These are phyloP conservation scores for Eubasilissa regina DNA, from an alignment of 1,140 invertebrate species.

Conservation along the genomic window DNA sequence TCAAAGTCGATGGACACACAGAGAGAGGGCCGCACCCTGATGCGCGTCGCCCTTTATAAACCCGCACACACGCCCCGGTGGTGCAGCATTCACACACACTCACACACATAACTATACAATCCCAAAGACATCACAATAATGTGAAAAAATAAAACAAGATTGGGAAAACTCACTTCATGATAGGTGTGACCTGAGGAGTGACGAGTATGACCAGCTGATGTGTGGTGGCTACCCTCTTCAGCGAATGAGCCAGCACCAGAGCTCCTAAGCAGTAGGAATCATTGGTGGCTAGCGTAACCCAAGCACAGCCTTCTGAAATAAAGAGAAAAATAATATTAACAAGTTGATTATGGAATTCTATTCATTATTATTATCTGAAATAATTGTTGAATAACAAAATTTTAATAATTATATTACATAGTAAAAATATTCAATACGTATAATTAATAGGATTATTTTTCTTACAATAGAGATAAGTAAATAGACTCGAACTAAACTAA, in stretches of 20 bases:
- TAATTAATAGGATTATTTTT: too few species aligned
- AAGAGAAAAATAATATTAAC: not conserved
- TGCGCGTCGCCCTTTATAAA: too few species aligned
- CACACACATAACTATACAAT: too few species aligned
- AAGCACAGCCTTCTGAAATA: constrained; percentile 80
- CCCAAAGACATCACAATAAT: too few species aligned
- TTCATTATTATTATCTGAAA: too few species aligned
- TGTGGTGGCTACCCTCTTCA: constrained; percentile 82
- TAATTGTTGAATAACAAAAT: not conserved
- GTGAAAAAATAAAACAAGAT: not conserved
- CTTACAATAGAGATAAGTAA: too few species aligned
- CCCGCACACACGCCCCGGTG: too few species aligned
- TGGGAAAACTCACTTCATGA: constrained; percentile 81
- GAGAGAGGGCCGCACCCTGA: too few species aligned
- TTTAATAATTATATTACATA: constrained; percentile 2
- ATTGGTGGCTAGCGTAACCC: constrained; percentile 96
- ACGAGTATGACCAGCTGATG: constrained; percentile 88
- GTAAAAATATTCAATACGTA: too few species aligned
- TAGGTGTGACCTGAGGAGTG: constrained; percentile 86
- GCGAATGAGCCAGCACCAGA: constrained; percentile 90
- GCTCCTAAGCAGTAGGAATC: constrained; percentile 95
- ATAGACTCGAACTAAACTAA: too few species aligned
- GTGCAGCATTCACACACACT: too few species aligned
- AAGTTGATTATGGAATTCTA: not conserved
- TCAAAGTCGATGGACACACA: too few species aligned